A percentile compares a stretch with the other conserved stretches of the same genome.
Conservation (phyloP, 2,888 invertebrate genomes). For the Sisyra terminalis region DNA sequence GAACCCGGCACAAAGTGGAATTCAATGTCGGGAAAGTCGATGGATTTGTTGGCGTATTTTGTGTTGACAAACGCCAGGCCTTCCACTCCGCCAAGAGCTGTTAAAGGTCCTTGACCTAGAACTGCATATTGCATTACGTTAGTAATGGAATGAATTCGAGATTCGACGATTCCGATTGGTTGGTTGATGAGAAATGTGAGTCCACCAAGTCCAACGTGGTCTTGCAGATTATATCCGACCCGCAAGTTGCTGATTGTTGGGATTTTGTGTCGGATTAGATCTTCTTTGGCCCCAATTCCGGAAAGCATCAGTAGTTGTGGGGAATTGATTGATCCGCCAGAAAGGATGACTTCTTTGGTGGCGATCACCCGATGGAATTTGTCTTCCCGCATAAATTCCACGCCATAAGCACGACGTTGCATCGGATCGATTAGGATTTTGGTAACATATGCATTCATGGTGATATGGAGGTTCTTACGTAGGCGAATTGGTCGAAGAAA, state of each 20-base stretch:
- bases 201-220: constrained; percentile 76
- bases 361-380: constrained; percentile 58
- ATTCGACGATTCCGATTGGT: constrained; percentile 62
- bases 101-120: constrained; percentile 67
- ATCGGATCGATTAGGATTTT: constrained; percentile 55
- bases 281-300: constrained; percentile 64
- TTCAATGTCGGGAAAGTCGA: constrained; percentile 80
- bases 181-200: constrained; percentile 67
- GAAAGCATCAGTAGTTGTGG: constrained; percentile 89
- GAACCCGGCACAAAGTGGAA: constrained; percentile 80
- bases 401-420: constrained; percentile 63
- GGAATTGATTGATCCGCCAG: constrained; percentile 83
- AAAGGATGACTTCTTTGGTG: constrained; percentile 71
- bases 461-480: constrained; percentile 68
- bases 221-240: constrained; percentile 78
- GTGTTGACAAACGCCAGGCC: constrained; percentile 81
- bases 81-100: constrained; percentile 79
- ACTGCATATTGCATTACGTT: constrained; percentile 71
- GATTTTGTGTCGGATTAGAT: constrained; percentile 55
- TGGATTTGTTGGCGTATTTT: constrained; percentile 59
- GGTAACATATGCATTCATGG: constrained; percentile 66
- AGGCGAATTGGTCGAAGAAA: constrained; percentile 66
- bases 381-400: constrained; percentile 62
- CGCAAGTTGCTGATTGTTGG: constrained; percentile 64
- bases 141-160: constrained; percentile 60